phyloP scores from a whole-genome alignment of 2,113 vertebrate species.

The Ictidomys tridecemlineatus region DNA sequence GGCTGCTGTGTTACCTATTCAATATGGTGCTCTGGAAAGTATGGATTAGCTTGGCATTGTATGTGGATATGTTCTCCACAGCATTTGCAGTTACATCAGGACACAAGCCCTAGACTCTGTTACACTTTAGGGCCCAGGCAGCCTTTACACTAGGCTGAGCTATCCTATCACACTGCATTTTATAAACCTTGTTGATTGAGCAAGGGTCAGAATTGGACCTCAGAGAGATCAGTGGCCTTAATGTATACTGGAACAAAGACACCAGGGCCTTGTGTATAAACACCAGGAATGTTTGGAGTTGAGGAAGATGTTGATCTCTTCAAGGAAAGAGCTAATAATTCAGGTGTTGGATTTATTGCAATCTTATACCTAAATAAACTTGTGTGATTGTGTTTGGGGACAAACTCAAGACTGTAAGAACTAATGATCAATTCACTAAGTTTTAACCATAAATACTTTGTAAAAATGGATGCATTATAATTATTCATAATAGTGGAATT shows the following conservation, averaged over 20 bases:
- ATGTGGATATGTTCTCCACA: neutral
- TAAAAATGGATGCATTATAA: no score
- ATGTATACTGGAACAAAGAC: neutral
- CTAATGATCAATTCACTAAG: neutral
- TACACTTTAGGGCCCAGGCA: neutral
- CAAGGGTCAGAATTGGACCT: neutral
- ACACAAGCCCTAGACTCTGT: neutral
- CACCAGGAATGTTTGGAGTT: neutral
- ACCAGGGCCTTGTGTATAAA: neutral
- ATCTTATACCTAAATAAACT: neutral
- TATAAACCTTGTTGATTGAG: neutral
- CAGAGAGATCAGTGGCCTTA: neutral
- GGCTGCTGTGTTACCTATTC: neutral
- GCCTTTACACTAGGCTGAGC: neutral
- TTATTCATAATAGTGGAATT: no score
- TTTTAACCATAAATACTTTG: neutral
- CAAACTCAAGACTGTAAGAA: neutral
- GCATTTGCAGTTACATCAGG: neutral
- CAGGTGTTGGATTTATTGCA: neutral
- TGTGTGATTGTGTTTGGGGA: neutral
- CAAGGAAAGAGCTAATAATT: neutral
- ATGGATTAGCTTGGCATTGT: neutral
- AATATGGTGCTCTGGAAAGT: neutral
- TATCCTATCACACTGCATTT: neutral
- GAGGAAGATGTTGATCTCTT: neutral